phyloP scores from a whole-genome alignment of 35 echinoderm and acorn worm genomes.

The Patiria miniata region DNA sequence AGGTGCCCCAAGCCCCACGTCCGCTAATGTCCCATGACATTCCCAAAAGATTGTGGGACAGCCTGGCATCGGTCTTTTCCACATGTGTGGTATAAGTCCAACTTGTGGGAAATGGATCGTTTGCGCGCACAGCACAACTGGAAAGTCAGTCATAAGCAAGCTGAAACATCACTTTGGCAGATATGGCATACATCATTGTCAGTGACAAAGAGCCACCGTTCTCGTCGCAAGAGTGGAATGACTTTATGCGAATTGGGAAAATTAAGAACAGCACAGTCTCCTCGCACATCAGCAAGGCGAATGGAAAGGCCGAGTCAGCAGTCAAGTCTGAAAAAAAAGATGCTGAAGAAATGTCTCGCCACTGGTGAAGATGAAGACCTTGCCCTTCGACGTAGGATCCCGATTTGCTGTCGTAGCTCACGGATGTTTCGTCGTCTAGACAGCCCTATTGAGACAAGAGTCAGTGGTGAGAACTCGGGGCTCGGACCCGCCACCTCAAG shows the following conservation, averaged over 20 bases:
- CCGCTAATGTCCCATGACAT: constrained; percentile 38
- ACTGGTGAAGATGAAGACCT: background rate
- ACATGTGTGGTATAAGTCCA: too few relatives aligned
- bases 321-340: constrained; percentile 34
- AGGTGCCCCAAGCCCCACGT: constrained; percentile 15
- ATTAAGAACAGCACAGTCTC: constrained; percentile 30
- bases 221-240: constrained; percentile 2
- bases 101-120: too few relatives aligned
- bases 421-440: too few relatives aligned
- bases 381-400: too few relatives aligned
- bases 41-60: constrained; percentile 43
- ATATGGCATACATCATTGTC: constrained; percentile 63
- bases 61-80: too few relatives aligned
- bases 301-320: constrained; percentile 21
- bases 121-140: too few relatives aligned
- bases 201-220: constrained; percentile 43
- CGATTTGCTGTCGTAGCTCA: too few relatives aligned
- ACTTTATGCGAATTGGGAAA: background rate
- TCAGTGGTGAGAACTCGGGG: too few relatives aligned
- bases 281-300: constrained; percentile 31
- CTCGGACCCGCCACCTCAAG: too few relatives aligned
- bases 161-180: constrained; percentile 56
- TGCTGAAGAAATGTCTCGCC: constrained; percentile 11
- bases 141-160: constrained; percentile 40
- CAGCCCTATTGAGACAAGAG: too few relatives aligned